Evolutionary conservation across 2,113 vertebrate genomes (phyloP).

Genomic region (Brachypteracias leptosomus): DNA sequence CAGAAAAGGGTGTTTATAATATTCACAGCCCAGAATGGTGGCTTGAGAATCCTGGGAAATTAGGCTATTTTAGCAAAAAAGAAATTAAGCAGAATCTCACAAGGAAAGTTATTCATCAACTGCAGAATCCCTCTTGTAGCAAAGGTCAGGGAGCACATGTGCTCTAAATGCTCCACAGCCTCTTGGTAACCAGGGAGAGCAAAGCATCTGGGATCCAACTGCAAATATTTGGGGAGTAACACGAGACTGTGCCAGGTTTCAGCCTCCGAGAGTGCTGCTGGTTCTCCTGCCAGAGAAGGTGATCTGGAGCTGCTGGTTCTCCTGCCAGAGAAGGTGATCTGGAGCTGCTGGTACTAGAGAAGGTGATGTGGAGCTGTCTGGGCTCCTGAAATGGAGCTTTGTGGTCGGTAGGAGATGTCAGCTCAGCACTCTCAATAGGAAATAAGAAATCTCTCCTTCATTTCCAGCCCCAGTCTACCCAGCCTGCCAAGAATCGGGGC

Average conservation of each 20-base stretch:
- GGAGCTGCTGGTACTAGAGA: background rate
- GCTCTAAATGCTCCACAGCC: background rate
- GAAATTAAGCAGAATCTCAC: background rate
- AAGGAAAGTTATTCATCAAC: background rate
- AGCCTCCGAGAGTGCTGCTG: rapidly evolving
- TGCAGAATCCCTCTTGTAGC: background rate
- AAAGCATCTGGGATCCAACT: background rate
- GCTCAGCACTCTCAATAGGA: background rate
- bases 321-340: background rate
- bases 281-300: background rate
- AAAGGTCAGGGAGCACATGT: background rate
- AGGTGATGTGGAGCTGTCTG: background rate
- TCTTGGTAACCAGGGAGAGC: background rate
- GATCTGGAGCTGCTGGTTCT: background rate
- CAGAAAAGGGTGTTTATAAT: background rate
- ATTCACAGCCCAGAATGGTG: background rate
- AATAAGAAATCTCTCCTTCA: background rate
- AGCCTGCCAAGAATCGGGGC: background rate
- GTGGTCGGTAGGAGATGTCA: background rate
- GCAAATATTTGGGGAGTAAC: background rate
- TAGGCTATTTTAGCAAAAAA: background rate
- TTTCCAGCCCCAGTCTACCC: background rate
- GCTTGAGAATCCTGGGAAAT: background rate
- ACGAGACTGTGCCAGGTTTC: background rate
- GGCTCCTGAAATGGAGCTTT: background rate